Base-by-base conservation (phyloP, 2,888 invertebrate species). In the Coremacera marginata region DNA sequence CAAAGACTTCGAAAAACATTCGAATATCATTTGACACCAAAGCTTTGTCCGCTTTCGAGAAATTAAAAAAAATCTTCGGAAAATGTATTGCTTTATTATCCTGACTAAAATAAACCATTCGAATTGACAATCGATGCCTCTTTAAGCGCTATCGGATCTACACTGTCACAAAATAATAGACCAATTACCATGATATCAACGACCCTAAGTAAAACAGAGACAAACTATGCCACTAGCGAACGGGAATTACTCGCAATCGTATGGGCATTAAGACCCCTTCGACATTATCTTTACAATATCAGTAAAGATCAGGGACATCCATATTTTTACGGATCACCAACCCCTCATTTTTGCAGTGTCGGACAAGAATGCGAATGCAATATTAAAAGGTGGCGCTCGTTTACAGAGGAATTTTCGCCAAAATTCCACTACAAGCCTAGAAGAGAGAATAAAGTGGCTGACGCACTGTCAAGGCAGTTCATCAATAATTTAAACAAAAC, bases 211-310 rank as follows among this genome's bases (percentile, higher is more conserved):
- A 62, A 70, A 0, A 77, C 83, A 4, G 37, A 7, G 85, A 87
- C 80, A 84, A 85, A 60, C 86, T 88, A 34, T 72, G 31, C 31
- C 31, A 31, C 31, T 31, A 31, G 5, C 5, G 31, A 31, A 5
- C 31, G 31, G 3, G 31, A 31, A 5, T 5, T 31, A 31, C 31
- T 31, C 31, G 31, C 31, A 31, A 4, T 31, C 31, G 31, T 31
- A 31, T 5, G 31, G 31, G 31, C 31, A 31, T 5, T 31, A 31
- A 31, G 5, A 31, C 3, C 31, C 31, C 31, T 31, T 31, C 31
- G 87, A 25, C 86, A 86, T 7, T 88, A 87, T 60, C 37, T 89
- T 7, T 88, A 86, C 49, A 87, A 87, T 1, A 81, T 82, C 49
- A 82, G 67, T 14, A 37, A 87, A 87, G 1, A 81, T 82, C 49